phyloP scores from a whole-genome alignment of 2,797 vertebrate genomes.

The Rhodeus uyekii region DNA sequence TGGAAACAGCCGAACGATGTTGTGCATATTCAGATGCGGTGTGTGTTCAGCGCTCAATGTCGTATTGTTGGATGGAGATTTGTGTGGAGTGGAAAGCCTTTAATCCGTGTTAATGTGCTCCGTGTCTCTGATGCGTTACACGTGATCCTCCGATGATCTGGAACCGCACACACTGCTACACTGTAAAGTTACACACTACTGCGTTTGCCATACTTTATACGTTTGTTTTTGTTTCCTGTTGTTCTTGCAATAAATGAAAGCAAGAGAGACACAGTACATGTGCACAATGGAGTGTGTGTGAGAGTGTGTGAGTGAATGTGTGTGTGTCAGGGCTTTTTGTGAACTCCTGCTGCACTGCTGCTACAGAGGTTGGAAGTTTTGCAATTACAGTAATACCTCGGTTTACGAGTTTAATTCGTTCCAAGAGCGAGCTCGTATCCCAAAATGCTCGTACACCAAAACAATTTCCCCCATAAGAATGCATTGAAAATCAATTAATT shows the following conservation, averaged over 20 bases:
- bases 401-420: too few relatives aligned
- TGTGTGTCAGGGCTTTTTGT: too few relatives aligned
- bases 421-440: too few relatives aligned
- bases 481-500: too few relatives aligned
- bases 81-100: constrained; percentile 59
- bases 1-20: constrained; percentile 52
- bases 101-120: constrained; percentile 53
- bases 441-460: too few relatives aligned
- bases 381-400: too few relatives aligned
- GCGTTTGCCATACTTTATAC: background rate
- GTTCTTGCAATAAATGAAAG: background rate
- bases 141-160: constrained; percentile 1
- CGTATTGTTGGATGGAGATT: constrained; percentile 49
- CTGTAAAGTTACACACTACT: too few relatives aligned
- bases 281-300: too few relatives aligned
- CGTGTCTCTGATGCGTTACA: constrained; percentile 11
- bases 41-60: constrained; percentile 36
- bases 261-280: too few relatives aligned
- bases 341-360: too few relatives aligned
- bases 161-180: background rate
- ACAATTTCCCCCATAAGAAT: too few relatives aligned
- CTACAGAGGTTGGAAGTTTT: too few relatives aligned
- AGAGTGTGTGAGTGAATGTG: background rate
- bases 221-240: background rate
- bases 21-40: constrained; percentile 49